Conservation (phyloP, 2,797 vertebrate species). For the Sardinella longiceps region DNA sequence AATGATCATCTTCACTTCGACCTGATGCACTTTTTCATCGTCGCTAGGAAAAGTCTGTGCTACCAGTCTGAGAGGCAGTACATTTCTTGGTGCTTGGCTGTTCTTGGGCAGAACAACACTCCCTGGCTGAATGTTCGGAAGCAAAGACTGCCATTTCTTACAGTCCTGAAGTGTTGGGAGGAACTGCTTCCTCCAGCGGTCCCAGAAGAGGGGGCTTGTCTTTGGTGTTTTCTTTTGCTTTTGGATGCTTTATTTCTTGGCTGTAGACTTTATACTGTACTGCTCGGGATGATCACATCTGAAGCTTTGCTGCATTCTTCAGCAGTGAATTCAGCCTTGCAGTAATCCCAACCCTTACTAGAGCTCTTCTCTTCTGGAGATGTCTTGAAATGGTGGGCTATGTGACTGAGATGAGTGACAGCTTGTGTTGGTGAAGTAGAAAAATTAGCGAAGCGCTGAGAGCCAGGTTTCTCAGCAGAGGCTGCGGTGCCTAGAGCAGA, state of each 20-base stretch:
- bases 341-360: conserved; percentile 45
- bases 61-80: too few relatives aligned
- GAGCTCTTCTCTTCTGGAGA: neutral
- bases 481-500: too few relatives aligned
- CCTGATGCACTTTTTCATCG: conserved; percentile 14
- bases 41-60: too few relatives aligned
- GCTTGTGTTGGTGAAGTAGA: conserved; percentile 28
- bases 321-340: conserved; percentile 14
- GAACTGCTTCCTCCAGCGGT: too few relatives aligned
- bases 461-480: neutral
- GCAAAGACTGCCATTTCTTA: conserved; percentile 24
- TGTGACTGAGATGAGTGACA: neutral
- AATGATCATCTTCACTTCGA: conserved; percentile 28
- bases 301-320: conserved; percentile 25
- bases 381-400: neutral
- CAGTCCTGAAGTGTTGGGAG: conserved; percentile 26
- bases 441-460: conserved; percentile 42
- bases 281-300: conserved; percentile 3
- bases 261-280: conserved; percentile 38
- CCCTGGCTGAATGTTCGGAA: conserved; percentile 17
- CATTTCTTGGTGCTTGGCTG: too few relatives aligned
- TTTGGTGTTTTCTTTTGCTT: too few relatives aligned
- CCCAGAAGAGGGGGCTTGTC: too few relatives aligned
- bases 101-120: conserved; percentile 42
- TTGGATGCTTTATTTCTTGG: too few relatives aligned